Conservation (phyloP, 2,888 invertebrate species). For the Limnephilus rhombicus region DNA sequence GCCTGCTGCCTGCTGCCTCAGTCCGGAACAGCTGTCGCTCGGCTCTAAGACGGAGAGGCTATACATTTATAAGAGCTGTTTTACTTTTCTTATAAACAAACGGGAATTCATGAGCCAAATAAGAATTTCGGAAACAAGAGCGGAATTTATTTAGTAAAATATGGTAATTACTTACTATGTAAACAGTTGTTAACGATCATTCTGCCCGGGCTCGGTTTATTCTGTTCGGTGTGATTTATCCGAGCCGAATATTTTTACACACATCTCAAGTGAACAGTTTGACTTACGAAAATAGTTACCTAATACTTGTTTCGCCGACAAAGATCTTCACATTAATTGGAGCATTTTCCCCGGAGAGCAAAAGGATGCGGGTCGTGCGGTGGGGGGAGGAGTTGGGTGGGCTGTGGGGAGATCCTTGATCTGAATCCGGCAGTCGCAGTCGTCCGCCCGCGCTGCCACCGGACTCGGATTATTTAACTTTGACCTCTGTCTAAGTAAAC, state of each 20-base stretch:
- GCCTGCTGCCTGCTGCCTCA: not conserved
- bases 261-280: slow-evolving; percentile 47
- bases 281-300: slow-evolving; percentile 38
- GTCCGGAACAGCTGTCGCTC: slow-evolving; percentile 29
- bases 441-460: slow-evolving; percentile 19
- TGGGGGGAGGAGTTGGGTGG: not conserved
- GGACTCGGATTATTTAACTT: slow-evolving; percentile 50
- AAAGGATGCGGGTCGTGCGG: not conserved
- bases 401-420: slow-evolving; percentile 34
- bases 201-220: slow-evolving; percentile 8
- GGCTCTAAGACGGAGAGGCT: not conserved
- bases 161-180: not conserved
- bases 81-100: slow-evolving; percentile 44
- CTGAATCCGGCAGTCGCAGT: slow-evolving; percentile 17
- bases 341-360: slow-evolving; percentile 52
- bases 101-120: slow-evolving; percentile 51
- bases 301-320: slow-evolving; percentile 28
- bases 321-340: slow-evolving; percentile 63
- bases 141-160: slow-evolving; percentile 30
- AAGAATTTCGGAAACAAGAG: slow-evolving; percentile 48
- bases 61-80: slow-evolving; percentile 48
- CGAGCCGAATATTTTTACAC: not conserved
- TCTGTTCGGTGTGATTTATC: slow-evolving; percentile 13
- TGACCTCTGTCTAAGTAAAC: slow-evolving; percentile 34
- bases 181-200: slow-evolving; percentile 45